A percentile compares a stretch with the other conserved stretches of the same genome.
phyloP scores from a whole-genome alignment of 1,140 invertebrate species.

The Antheraea pernyi region DNA sequence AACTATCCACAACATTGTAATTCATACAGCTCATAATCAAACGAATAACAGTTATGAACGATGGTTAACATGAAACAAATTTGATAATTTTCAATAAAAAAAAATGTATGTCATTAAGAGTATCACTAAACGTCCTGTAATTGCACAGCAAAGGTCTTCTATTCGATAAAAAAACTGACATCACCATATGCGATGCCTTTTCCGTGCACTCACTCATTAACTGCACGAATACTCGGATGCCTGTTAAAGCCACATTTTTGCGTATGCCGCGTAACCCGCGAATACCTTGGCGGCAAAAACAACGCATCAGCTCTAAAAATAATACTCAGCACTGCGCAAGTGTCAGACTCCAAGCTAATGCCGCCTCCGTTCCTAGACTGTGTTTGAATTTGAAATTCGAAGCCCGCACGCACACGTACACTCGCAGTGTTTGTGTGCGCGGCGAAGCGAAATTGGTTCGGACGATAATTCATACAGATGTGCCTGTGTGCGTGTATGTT shows the following conservation, averaged over 20 bases:
- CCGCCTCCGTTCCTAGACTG: slow-evolving; percentile 44
- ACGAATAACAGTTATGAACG: neutral
- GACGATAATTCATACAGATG: slow-evolving; percentile 7
- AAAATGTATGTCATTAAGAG: slow-evolving; percentile 8
- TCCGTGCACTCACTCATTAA: slow-evolving; percentile 31
- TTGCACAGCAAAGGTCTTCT: slow-evolving; percentile 22
- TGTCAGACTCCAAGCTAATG: slow-evolving; percentile 41
- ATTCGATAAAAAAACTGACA: slow-evolving; percentile 30
- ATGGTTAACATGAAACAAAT: neutral
- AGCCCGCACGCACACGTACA: slow-evolving; percentile 20
- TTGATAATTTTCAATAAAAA: slow-evolving; percentile 8
- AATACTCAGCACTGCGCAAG: slow-evolving; percentile 36
- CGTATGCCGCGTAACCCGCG: slow-evolving; percentile 30
- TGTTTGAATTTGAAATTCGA: slow-evolving; percentile 40
- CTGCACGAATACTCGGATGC: slow-evolving; percentile 23
- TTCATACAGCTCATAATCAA: neutral
- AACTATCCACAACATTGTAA: neutral
- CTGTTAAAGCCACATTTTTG: slow-evolving; percentile 28
- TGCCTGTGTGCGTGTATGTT: slow-evolving; percentile 19
- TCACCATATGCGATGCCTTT: slow-evolving; percentile 26
- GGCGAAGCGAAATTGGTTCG: slow-evolving; percentile 1
- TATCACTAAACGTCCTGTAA: slow-evolving; percentile 10
- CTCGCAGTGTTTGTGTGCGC: slow-evolving; percentile 22
- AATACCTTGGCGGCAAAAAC: slow-evolving; percentile 47
- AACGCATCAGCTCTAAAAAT: slow-evolving; percentile 70